Evolutionary conservation across 2,113 vertebrate species (phyloP).

Genomic region (Arenaria interpres): DNA sequence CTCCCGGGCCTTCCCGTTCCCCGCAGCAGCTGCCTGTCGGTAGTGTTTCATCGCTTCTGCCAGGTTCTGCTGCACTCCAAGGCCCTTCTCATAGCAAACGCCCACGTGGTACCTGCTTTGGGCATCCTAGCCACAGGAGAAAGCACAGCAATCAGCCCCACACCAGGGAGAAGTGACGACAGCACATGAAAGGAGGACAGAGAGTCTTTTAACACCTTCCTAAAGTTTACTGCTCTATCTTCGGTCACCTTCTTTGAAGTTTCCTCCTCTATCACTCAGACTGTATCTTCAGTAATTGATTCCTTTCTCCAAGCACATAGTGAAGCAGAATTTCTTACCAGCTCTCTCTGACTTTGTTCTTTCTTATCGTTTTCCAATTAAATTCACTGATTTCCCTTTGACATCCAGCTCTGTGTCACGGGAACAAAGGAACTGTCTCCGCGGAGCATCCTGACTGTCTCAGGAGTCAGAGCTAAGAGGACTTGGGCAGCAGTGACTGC

Average conservation of each 20-base stretch:
- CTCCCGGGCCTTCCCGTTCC: slow-evolving; percentile 73
- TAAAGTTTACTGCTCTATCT: background rate
- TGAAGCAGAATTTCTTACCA: background rate
- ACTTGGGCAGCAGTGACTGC: background rate
- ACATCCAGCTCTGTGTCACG: background rate
- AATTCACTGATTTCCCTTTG: background rate
- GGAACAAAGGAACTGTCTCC: background rate
- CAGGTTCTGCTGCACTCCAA: slow-evolving; percentile 78
- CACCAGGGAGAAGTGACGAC: background rate
- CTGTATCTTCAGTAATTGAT: background rate
- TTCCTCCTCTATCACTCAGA: background rate
- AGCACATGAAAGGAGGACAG: background rate
- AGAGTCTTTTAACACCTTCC: background rate
- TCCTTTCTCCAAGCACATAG: background rate
- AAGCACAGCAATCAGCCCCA: background rate
- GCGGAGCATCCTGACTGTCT: background rate
- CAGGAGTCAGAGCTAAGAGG: background rate
- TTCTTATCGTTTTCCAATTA: background rate
- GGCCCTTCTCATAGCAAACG: slow-evolving; percentile 87
- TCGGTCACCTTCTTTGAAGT: background rate
- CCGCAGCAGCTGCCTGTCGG: slow-evolving; percentile 73
- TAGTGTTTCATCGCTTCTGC: slow-evolving; percentile 79
- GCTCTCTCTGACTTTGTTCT: background rate
- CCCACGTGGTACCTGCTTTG: slow-evolving; percentile 86
- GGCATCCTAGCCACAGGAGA: slow-evolving; percentile 77